Percentiles rank a stretch among this genome's conserved stretches.
phyloP scores from a whole-genome alignment of 2,888 invertebrate genomes.

The Drosophila quinaria region DNA sequence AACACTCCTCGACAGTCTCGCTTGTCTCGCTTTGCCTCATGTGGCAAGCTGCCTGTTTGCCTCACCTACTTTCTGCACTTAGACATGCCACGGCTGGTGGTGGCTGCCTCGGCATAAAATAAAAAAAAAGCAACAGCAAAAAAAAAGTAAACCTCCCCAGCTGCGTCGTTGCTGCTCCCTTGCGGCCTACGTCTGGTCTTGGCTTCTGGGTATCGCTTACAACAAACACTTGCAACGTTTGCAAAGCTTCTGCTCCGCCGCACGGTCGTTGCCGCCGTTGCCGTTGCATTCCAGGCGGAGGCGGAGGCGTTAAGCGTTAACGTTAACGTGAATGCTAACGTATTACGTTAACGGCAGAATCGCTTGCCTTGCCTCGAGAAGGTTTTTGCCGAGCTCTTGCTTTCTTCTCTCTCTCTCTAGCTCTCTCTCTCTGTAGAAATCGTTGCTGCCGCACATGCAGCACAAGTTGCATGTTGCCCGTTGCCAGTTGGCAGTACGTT shows the following conservation, averaged over 20 bases:
- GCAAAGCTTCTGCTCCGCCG: conserved; percentile 69
- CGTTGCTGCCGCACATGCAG: conserved; percentile 30
- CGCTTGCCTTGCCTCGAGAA: conserved; percentile 70
- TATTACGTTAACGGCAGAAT: conserved; percentile 33
- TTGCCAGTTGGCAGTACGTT: conserved; percentile 81
- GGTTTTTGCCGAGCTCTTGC: conserved; percentile 58
- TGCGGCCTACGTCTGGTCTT: conserved; percentile 56
- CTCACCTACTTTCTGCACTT: conserved; percentile 80
- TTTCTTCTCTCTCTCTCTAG: too few species aligned
- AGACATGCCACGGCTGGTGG: conserved; percentile 63
- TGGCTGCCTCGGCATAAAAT: conserved; percentile 59
- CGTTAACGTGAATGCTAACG: conserved; percentile 64
- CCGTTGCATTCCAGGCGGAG: conserved; percentile 26
- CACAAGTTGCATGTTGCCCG: conserved; percentile 62
- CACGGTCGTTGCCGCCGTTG: conserved; percentile 52
- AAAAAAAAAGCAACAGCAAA: conserved; percentile 14
- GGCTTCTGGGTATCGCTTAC: conserved; percentile 73
- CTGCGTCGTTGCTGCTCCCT: conserved; percentile 60
- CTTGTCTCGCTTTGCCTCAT: conserved; percentile 47
- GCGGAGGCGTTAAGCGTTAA: conserved; percentile 29
- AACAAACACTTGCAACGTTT: conserved; percentile 80
- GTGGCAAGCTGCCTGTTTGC: conserved; percentile 55
- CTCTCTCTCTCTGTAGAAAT: conserved; percentile 45
- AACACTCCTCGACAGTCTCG: conserved; percentile 65
- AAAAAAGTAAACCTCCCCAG: conserved; percentile 62